Base-by-base conservation (phyloP, 64 coral and sea anemone species). In the Stichodactyla mertensii region DNA sequence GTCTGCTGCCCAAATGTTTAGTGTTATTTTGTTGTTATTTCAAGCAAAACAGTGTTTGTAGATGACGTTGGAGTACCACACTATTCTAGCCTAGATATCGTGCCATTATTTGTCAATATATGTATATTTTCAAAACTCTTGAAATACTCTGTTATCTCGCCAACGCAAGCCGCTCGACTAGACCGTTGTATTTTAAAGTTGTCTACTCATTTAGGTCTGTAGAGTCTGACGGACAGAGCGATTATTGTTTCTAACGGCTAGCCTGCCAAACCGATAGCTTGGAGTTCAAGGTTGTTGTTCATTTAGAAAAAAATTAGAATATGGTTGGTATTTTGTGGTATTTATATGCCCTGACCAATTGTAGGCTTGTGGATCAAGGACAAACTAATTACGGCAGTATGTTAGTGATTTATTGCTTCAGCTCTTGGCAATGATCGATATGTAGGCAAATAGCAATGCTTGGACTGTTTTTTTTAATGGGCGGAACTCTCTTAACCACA, bases 51-150 rank as follows among this genome's bases (percentile, higher is more conserved):
- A 74, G 24, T 74, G 10, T 58, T 58, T 58, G 14, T 58, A 15
- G 14, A 58, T 58, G 3, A 0, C 19, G 69, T 74, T 74, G 27
- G 69, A 74, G 8, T 74, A 74, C 69, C n/a, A 31, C 24, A 27
- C 12, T 31, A 27, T 74, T 74, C 9, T 74, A 74, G 6, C 12
- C 69, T 74, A 74, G 7, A 74, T 31, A 28, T 36, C 24, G 22
- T 71, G 66, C 22, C 62, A 66, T 66, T 71, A 36, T 74, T 74
- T 74, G 69, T 74, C 69, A 74, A 81, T 81, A 81, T 85, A 16
- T 61, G 83, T 27, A 64, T 23, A 82, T 82, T 82, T 82, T 82
- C 79, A 19, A 82, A 26, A 84, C 83, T 62, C 83, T 85, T 52
- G 20, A 85, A 61, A 84, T 45, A 61, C 83, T 84, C 52, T 54